These are phyloP conservation scores for Apamea sordens DNA, from an alignment of 2,888 invertebrate genomes.

Conservation along the genomic window DNA sequence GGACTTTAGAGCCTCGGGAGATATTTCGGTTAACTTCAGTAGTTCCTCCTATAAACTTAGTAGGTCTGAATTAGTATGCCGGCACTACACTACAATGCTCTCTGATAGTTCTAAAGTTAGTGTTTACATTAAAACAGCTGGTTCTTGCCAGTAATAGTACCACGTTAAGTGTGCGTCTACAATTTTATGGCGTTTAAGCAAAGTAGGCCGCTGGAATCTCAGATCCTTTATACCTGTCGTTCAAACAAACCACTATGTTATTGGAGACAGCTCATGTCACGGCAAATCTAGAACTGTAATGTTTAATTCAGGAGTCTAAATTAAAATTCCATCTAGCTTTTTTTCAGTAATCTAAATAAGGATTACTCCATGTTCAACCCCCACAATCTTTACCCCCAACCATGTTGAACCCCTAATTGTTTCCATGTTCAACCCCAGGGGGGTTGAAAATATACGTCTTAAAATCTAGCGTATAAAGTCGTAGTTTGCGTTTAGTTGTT, in stretches of 20 bases:
- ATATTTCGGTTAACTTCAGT: slow-evolving; percentile 10
- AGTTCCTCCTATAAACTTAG: slow-evolving; percentile 17
- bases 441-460: slow-evolving; percentile 14
- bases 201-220: slow-evolving; percentile 26
- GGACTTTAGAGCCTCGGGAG: not conserved
- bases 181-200: slow-evolving; percentile 39
- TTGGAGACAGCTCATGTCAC: slow-evolving; percentile 4
- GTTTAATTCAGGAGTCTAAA: slow-evolving; percentile 46
- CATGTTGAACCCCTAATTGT: no score
- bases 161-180: slow-evolving; percentile 25
- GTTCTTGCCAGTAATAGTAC: slow-evolving; percentile 41
- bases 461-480: not conserved
- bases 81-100: slow-evolving; percentile 26
- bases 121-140: slow-evolving; percentile 42
- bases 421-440: no score
- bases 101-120: slow-evolving; percentile 38
- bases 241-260: slow-evolving; percentile 17
- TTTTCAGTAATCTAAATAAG: not conserved
- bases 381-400: no score
- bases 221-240: slow-evolving; percentile 19
- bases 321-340: not conserved
- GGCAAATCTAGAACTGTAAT: slow-evolving; percentile 29
- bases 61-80: slow-evolving; percentile 50
- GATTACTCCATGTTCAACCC: no score
- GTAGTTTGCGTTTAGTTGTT: not conserved